Evolutionary conservation across 2,888 invertebrate genomes (phyloP).

Genomic region (Aleiodes leptofemur): DNA sequence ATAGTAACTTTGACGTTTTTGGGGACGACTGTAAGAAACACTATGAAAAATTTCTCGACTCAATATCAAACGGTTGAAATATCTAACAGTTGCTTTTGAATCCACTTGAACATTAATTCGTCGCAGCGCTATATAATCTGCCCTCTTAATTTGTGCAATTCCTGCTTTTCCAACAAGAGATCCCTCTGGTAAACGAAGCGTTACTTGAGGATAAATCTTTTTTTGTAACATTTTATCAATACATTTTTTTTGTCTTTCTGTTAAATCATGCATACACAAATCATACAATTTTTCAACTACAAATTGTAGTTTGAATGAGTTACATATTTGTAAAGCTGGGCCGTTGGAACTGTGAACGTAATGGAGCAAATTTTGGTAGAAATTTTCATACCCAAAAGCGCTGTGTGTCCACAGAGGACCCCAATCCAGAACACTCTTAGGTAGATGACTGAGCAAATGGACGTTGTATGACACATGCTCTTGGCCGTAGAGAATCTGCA

Average conservation of each 20-base stretch:
- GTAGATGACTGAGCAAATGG: conserved; percentile 33
- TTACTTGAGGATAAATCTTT: background rate
- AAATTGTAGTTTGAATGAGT: conserved; percentile 6
- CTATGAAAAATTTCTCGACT: conserved; percentile 15
- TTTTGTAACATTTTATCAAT: conserved; percentile 8
- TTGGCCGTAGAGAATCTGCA: conserved; percentile 30
- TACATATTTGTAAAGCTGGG: conserved; percentile 18
- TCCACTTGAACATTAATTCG: conserved; percentile 5
- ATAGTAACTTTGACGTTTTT: conserved; percentile 27
- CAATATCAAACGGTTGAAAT: conserved; percentile 7
- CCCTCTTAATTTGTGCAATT: background rate
- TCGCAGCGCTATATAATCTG: background rate
- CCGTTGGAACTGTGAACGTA: conserved; percentile 23
- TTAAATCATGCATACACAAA: background rate
- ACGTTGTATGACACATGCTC: background rate
- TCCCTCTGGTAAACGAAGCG: background rate
- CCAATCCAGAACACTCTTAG: conserved; percentile 33
- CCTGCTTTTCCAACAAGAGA: conserved; percentile 17
- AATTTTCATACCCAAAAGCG: conserved; percentile 33
- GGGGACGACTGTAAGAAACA: conserved; percentile 4
- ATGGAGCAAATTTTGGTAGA: conserved; percentile 5
- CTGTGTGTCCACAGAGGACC: conserved; percentile 28
- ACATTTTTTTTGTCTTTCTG: background rate
- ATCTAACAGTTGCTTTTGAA: background rate
- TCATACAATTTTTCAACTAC: conserved; percentile 1